Base-by-base conservation (phyloP, 2,888 invertebrate species). In the Diloba caeruleocephala region DNA sequence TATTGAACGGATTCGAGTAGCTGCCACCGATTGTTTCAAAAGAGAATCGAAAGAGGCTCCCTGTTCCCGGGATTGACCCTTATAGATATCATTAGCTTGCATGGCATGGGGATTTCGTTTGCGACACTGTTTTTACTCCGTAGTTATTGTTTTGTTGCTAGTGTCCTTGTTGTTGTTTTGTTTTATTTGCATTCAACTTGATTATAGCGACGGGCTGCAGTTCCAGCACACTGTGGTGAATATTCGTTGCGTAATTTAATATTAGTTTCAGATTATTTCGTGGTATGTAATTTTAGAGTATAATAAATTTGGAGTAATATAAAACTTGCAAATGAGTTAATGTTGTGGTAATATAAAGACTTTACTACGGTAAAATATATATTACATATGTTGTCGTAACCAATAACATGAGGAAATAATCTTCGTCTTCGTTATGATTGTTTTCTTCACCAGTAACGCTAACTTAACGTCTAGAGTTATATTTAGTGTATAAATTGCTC, bases 71-170 rank as follows among this genome's bases (percentile, higher is more conserved):
- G 61, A 76, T 82, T 78, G 76, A 72, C 72, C 69, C 65, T 64
- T 67, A 66, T 69, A 71, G 74, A 69, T 68, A 64, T 69, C 68
- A 71, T 69, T 67, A 74, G 65, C 82, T 87, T 90, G 92, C 92
- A 92, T 92, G 90, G 91, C 90, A 92, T 92, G 91, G 81, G 74
- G 76, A 78, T 85, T 85, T 78, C 81, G 76, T 82, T 86, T 88
- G 82, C 85, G 79, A 78, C 78, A 76, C 71, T 67, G 65, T 79
- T 81, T 42, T 82, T 77, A 74, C 71, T 78, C 73, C 76, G 81
- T 84, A 82, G 82, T 80, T 79, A 62, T 81, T 59, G 67, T 71
- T 84, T 82, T 74, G 78, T 80, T 80, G 87, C 89, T 87, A 87
- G 86, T 78, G 75, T 87, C 76, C 68, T 74, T 81, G 74, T 83